Evolutionary conservation across 2,888 invertebrate genomes (phyloP), one percentile per base, ranked within the genome.

Genomic region (Nomada flava): DNA sequence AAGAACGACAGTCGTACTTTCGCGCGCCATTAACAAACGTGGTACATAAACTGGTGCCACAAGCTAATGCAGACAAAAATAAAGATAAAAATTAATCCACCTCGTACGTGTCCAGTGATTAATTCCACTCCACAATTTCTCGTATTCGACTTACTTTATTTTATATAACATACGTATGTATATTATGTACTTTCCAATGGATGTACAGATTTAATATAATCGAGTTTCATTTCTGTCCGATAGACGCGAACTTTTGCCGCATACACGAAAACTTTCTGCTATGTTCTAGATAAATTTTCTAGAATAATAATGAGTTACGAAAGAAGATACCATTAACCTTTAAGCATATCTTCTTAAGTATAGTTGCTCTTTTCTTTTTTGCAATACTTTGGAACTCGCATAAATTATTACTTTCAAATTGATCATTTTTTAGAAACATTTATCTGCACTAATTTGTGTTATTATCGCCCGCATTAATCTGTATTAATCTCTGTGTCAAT

Each of bases 11-110:
- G 13, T 13, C 47, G 9, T 47, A 47, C 47, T 47, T 47, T 47
- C 47, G 47, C 47, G 47, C 3, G 47, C 11, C 47, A 47, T 47
- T 47, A 47, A 0, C 47, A 15, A 47, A 47, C 0, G 47, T 15
- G 47, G 13, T 47, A 15, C 13, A 47, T 47, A 13, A 47, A 47
- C 15, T 13, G 47, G 47, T 73, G 65, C 65, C 55, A 47, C 59
- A 15, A 36, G 59, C 36, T 63, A 47, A 59, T n/a, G n/a, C 53
- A 57, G 65, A 82, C 65, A 65, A 70, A 82, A 70, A 78, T 57
- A 73, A 59, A 76, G 53, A 53, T 55, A 67, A 63, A 69, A 57
- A 62, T 20, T 29, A 36, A 64, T 63, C 65, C 60, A 71, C 47
- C 59, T 42, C n/a, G 67, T 20, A 18, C 23, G 50, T 59, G 23